Evolutionary conservation across 2,797 vertebrate genomes (phyloP), one percentile per base, ranked within the genome.

Genomic region (Menidia menidia): DNA sequence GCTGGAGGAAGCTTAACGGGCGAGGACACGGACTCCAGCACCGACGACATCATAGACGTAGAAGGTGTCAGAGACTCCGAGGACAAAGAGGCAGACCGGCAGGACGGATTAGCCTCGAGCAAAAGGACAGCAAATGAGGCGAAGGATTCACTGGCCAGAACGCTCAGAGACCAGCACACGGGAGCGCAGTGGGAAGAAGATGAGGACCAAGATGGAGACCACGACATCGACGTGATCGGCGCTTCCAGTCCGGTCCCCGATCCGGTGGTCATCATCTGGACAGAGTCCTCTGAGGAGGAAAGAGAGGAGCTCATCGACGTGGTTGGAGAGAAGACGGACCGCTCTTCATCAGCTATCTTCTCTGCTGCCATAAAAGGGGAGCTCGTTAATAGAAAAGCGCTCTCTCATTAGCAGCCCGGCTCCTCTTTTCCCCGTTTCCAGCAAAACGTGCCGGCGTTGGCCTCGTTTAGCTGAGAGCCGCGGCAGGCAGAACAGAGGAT

Each of bases 161-260:
- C 25, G 25, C 25, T 25, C 25, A 25, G 25, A 25, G 25, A 1
- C 25, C 25, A 25, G 25, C 25, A 25, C 25, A 25, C 25, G 1
- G 25, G 25, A 25, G 25, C 25, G 25, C 25, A 64, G 55, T 6
- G 32, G 13, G 79, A 68, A 2, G 55, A 16, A n/a, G 63, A 83
- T 7, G 52, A 53, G 9, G 81, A 85, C 0, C 80, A 16, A n/a
- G 63, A 83, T 7, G 52, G 53, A 10, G 81, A 85, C 0, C 80
- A 75, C 15, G 83, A 86, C 30, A 31, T 91, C 0, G 89, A 91
- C 5, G 88, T 92, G 62, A 56, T 74, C 0, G 86, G 82, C 64
- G 60, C 53, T 1, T 75, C 35, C 44, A 64, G 76, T 59, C 84
- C 84, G 0, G 0, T 1, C 15, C 80, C 83, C 0, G 60, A 75